Evolutionary conservation across 2,113 vertebrate genomes (phyloP).

Genomic region (Murina feae): DNA sequence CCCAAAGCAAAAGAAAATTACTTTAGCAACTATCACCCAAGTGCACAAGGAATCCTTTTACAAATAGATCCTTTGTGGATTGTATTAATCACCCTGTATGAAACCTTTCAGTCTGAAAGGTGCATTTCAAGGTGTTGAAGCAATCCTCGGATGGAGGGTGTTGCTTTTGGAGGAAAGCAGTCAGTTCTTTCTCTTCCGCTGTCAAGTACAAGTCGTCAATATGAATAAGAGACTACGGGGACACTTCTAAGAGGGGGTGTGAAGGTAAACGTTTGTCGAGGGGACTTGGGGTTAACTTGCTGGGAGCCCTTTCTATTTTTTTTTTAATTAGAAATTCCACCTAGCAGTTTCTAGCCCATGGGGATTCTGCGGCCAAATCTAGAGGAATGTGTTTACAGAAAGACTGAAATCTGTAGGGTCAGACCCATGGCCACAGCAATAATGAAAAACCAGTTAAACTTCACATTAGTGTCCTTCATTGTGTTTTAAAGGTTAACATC

Average conservation of each 20-base stretch:
- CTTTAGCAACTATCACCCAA: slow-evolving; percentile 24
- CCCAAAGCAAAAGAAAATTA: slow-evolving; percentile 26
- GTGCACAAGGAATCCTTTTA: background rate
- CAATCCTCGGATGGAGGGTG: background rate
- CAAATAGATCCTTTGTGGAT: slow-evolving; percentile 50
- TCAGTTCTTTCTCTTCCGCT: background rate
- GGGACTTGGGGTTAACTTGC: background rate
- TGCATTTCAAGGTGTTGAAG: slow-evolving; percentile 49
- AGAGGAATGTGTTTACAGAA: slow-evolving; percentile 56
- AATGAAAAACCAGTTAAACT: slow-evolving; percentile 57
- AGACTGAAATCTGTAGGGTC: slow-evolving; percentile 25
- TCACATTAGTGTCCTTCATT: slow-evolving; percentile 63
- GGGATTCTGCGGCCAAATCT: background rate
- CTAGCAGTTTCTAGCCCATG: background rate
- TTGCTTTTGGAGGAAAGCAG: slow-evolving; percentile 7
- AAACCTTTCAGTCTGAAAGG: slow-evolving; percentile 31
- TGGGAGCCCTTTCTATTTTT: slow-evolving; percentile 6
- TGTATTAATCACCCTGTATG: slow-evolving; percentile 4
- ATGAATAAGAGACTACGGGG: background rate
- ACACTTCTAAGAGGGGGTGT: background rate
- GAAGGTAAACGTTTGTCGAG: background rate
- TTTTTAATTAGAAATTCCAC: slow-evolving; percentile 63
- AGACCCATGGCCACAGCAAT: slow-evolving; percentile 6
- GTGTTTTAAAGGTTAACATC: slow-evolving; percentile 64
- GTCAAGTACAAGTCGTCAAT: background rate